phyloP scores from a whole-genome alignment of 2,888 invertebrate species.

The Hetaerina titia region DNA sequence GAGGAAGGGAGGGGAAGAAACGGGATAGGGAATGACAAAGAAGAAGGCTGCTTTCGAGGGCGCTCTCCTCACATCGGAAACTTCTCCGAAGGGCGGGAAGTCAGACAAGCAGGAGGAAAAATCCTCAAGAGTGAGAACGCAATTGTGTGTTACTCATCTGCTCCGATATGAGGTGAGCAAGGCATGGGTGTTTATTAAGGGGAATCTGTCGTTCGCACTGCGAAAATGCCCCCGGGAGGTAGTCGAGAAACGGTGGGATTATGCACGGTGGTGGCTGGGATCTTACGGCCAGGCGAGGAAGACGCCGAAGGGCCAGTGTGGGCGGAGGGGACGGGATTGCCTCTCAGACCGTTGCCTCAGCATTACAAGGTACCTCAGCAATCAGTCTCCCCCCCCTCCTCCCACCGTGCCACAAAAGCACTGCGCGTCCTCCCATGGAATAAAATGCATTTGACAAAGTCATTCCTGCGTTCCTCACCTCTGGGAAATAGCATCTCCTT shows the following conservation, averaged over 20 bases:
- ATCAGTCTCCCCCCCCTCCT: not conserved
- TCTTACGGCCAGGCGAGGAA: not conserved
- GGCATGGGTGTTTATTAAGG: slow-evolving; percentile 22
- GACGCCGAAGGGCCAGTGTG: not conserved
- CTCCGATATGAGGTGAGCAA: not conserved
- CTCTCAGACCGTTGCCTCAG: not conserved
- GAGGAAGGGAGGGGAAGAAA: not conserved
- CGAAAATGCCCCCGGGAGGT: slow-evolving; percentile 6
- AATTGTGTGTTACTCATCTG: slow-evolving; percentile 6
- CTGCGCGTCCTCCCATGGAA: not conserved
- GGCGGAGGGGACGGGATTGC: not conserved
- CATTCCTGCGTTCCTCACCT: not conserved
- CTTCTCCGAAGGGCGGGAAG: not conserved
- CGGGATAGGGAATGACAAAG: not conserved
- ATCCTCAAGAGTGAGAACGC: not conserved
- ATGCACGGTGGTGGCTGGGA: not conserved
- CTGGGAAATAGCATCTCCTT: not conserved
- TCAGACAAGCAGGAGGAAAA: not conserved
- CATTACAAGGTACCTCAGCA: slow-evolving; percentile 32
- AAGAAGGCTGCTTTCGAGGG: not conserved
- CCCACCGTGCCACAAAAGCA: slow-evolving; percentile 34
- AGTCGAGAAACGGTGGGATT: not conserved
- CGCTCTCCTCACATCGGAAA: not conserved
- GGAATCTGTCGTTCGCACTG: not conserved
- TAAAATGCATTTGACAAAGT: slow-evolving; percentile 43